A percentile compares a stretch with the other conserved stretches of the same genome.
phyloP scores from a whole-genome alignment of 92 coral and sea anemone genomes.

The Paragorgia papillata region DNA sequence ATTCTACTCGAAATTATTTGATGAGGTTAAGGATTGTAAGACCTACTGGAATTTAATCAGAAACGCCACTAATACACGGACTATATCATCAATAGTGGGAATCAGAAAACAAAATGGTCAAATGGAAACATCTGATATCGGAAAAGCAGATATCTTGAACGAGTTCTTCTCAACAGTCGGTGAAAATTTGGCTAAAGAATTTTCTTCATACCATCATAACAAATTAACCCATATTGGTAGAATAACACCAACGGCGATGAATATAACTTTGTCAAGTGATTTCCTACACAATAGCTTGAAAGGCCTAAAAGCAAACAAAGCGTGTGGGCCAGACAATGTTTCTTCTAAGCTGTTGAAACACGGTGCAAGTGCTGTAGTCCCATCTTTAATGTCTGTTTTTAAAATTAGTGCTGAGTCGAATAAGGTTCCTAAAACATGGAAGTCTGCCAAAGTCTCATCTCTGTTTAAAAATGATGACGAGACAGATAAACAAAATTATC shows the following conservation, averaged over 20 bases:
- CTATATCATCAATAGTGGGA: slow-evolving; percentile 25
- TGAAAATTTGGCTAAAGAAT: slow-evolving; percentile 40
- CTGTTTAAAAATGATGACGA: slow-evolving; percentile 32
- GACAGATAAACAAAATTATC: slow-evolving; percentile 27
- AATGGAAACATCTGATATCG: slow-evolving; percentile 33
- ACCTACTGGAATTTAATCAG: slow-evolving; percentile 56
- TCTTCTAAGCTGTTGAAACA: background rate
- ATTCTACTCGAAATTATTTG: slow-evolving; percentile 38
- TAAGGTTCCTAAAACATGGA: slow-evolving; percentile 7
- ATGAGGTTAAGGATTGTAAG: slow-evolving; percentile 45
- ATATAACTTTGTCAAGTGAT: too few relatives aligned
- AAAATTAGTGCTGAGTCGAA: background rate
- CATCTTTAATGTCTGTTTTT: slow-evolving; percentile 13
- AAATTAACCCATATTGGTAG: too few relatives aligned
- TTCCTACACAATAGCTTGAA: too few relatives aligned
- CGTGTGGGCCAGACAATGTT: slow-evolving; percentile 9
- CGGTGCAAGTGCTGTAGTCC: background rate
- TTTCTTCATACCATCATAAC: too few relatives aligned
- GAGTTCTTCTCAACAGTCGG: slow-evolving; percentile 42
- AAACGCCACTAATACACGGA: slow-evolving; percentile 8
- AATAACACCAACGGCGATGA: too few relatives aligned
- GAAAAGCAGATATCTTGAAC: slow-evolving; percentile 43
- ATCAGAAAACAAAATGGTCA: slow-evolving; percentile 17
- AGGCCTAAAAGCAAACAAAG: slow-evolving; percentile 24
- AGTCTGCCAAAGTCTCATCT: slow-evolving; percentile 11